phyloP scores from a whole-genome alignment of 2,113 vertebrate species.

The Gasterosteus aculeatus region DNA sequence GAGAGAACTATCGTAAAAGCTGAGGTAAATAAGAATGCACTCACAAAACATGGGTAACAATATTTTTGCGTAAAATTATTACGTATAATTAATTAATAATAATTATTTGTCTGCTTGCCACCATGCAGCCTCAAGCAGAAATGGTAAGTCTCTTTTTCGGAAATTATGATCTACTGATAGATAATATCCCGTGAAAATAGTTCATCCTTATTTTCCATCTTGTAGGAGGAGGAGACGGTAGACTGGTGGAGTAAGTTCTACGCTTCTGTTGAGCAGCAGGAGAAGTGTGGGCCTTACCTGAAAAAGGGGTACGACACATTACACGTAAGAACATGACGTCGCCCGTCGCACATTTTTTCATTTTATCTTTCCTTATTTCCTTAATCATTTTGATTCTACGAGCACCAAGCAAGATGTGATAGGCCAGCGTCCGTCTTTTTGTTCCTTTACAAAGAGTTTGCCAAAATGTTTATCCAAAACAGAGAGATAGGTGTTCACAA shows the following conservation, averaged over 20 bases:
- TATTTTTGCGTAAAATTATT: neutral
- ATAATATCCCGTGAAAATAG: neutral
- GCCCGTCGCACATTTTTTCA: neutral
- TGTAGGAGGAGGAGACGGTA: constrained; percentile 91
- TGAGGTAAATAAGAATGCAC: constrained; percentile 81
- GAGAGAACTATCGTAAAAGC: constrained; percentile 84
- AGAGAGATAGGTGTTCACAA: neutral
- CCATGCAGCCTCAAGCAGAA: constrained; percentile 61
- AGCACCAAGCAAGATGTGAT: neutral
- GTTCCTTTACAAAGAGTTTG: neutral
- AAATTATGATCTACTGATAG: neutral
- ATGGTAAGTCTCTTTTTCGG: constrained; percentile 59
- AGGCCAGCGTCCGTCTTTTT: neutral
- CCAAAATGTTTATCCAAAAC: neutral
- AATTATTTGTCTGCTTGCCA: constrained; percentile 17
- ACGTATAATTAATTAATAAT: neutral
- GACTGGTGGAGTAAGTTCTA: constrained; percentile 99
- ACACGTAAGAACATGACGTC: constrained; percentile 80
- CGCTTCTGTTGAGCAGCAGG: constrained; percentile 87
- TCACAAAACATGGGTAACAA: neutral
- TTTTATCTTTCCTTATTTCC: constrained; percentile 2
- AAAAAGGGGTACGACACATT: constrained; percentile 94
- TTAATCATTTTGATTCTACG: neutral
- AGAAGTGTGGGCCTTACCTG: constrained; percentile 94
- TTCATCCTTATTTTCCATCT: neutral